A percentile compares a stretch with the other conserved stretches of the same genome.
Conservation (phyloP, 2,888 invertebrate species). For the Drosophila lutescens region DNA sequence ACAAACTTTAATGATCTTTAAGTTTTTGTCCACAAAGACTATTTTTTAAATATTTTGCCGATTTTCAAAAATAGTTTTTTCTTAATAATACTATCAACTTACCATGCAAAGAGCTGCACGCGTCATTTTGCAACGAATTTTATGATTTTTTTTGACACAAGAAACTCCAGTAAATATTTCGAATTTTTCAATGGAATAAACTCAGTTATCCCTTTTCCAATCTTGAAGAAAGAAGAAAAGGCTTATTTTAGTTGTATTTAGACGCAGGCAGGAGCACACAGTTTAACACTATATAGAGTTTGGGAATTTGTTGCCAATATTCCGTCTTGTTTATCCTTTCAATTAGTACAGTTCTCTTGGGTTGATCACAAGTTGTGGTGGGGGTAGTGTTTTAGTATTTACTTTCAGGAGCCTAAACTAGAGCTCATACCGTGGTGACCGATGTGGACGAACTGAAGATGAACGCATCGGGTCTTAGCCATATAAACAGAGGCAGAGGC, state of each 20-base stretch:
- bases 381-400: constrained; percentile 45
- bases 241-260: constrained; percentile 13
- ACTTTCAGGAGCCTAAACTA: constrained; percentile 72
- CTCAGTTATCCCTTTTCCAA: constrained; percentile 68
- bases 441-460: constrained; percentile 85
- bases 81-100: constrained; percentile 66
- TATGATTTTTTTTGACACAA: constrained; percentile 70
- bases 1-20: too few relatives aligned
- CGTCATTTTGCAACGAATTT: constrained; percentile 81
- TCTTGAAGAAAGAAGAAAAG: constrained; percentile 68
- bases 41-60: neutral
- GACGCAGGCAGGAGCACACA: constrained; percentile 34
- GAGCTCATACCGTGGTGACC: constrained; percentile 84
- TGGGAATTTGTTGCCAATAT: constrained; percentile 11
- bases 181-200: constrained; percentile 63
- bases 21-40: neutral
- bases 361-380: constrained; percentile 22
- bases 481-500: constrained; percentile 82
- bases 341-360: constrained; percentile 49
- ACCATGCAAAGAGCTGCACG: constrained; percentile 84
- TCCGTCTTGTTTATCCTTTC: constrained; percentile 48
- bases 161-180: constrained; percentile 73
- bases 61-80: constrained; percentile 2
- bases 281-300: constrained; percentile 31
- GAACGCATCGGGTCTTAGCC: constrained; percentile 83